Conservation (phyloP, 2,888 invertebrate genomes). For the Micoletzkya japonica region DNA sequence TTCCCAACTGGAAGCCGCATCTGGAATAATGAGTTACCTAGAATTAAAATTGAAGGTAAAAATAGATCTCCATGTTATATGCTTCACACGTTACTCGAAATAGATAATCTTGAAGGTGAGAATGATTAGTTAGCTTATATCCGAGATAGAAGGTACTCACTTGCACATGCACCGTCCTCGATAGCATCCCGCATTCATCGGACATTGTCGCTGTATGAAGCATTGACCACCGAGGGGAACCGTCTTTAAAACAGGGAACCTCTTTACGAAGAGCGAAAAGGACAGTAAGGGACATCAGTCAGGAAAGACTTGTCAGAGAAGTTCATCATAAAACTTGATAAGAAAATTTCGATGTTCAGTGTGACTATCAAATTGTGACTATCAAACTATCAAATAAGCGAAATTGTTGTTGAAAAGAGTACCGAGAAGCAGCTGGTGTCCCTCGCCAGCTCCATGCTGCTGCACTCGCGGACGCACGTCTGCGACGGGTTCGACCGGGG, state of each 20-base stretch:
- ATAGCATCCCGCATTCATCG: constrained; percentile 60
- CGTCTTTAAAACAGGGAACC: no score
- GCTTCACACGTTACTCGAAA: neutral
- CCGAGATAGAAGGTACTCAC: neutral
- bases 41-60: neutral
- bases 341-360: no score
- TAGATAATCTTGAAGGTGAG: neutral
- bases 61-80: neutral
- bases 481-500: constrained; percentile 61
- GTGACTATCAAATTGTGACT: no score
- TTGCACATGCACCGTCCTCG: constrained; percentile 60
- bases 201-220: constrained; percentile 63
- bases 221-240: constrained; percentile 56
- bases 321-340: no score
- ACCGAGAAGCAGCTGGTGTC: constrained; percentile 60
- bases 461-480: constrained; percentile 56
- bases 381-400: no score
- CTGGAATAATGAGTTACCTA: constrained; percentile 27
- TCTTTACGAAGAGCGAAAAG: no score
- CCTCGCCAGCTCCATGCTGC: constrained; percentile 51
- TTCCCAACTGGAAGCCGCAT: constrained; percentile 50
- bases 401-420: no score
- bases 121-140: neutral
- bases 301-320: no score
- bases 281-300: no score